phyloP scores from a whole-genome alignment of 2,797 vertebrate genomes.

The Pampus argenteus region DNA sequence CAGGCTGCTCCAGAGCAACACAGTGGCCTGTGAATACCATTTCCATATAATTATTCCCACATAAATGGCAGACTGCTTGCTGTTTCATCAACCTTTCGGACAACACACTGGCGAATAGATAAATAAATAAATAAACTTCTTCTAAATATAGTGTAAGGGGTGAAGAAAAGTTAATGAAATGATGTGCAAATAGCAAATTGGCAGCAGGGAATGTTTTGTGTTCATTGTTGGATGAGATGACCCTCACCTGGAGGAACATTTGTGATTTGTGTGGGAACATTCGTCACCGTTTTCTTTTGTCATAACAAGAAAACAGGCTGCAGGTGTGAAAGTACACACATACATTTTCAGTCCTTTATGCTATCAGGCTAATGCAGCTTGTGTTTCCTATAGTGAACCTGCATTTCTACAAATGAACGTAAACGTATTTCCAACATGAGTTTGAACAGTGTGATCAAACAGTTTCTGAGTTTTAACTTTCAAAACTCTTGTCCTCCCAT shows the following conservation, averaged over 20 bases:
- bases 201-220: conserved; percentile 43
- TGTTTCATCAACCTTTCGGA: conserved; percentile 68
- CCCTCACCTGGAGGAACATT: conserved; percentile 30
- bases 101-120: conserved; percentile 49
- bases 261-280: not conserved
- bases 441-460: conserved; percentile 17
- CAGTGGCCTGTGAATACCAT: conserved; percentile 70
- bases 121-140: conserved; percentile 53
- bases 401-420: not conserved
- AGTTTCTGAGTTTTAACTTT: conserved; percentile 30
- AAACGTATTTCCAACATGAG: conserved; percentile 8
- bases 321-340: not conserved
- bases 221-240: conserved; percentile 35
- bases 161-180: conserved; percentile 66
- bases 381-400: not conserved
- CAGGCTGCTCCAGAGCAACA: conserved; percentile 45
- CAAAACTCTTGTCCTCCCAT: conserved; percentile 29
- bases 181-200: conserved; percentile 49
- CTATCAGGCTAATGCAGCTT: not conserved
- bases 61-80: conserved; percentile 60
- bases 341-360: not conserved
- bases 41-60: conserved; percentile 75
- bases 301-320: conserved; percentile 10
- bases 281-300: conserved; percentile 7
- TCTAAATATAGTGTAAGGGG: conserved; percentile 29